These are phyloP conservation scores for Mnemiopsis leidyi DNA, from an alignment of 37 sponge, comb jelly and placozoan genomes.

Conservation along the genomic window DNA sequence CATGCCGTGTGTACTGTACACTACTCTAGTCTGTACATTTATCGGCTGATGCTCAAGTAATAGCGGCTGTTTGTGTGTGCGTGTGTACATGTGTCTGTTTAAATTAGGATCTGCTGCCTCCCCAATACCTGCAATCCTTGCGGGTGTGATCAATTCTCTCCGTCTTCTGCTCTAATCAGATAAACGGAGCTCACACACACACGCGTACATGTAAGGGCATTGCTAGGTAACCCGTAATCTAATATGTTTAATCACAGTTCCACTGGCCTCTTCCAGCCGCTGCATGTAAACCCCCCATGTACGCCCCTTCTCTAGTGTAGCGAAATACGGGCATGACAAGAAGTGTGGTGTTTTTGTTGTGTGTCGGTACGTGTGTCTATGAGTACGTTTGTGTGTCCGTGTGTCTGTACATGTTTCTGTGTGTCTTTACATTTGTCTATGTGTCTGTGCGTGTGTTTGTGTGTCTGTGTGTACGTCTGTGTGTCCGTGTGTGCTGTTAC, in stretches of 20 bases:
- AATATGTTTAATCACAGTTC: neutral
- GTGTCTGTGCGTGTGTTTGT: too few species aligned
- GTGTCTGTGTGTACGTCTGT: too few species aligned
- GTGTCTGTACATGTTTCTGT: too few species aligned
- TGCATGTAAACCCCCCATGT: too few species aligned
- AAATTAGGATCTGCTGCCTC: neutral
- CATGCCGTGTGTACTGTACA: neutral
- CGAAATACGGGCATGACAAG: too few species aligned
- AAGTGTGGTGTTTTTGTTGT: too few species aligned
- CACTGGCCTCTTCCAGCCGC: too few species aligned
- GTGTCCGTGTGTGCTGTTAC: too few species aligned
- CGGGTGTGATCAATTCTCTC: neutral
- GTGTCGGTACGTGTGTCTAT: too few species aligned
- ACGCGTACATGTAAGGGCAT: neutral
- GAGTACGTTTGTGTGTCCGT: too few species aligned
- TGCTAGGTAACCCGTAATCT: neutral
- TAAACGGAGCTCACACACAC: neutral
- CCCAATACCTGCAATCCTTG: constrained; percentile 68
- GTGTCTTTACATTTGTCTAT: too few species aligned
- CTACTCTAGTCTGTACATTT: neutral
- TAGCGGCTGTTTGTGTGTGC: neutral
- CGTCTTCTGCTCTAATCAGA: neutral
- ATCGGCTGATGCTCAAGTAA: neutral
- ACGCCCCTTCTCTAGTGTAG: too few species aligned
- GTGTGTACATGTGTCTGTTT: constrained; percentile 13